A percentile compares a stretch with the other conserved stretches of the same genome.
phyloP scores from a whole-genome alignment of 2,797 vertebrate genomes.

The Eleutherodactylus coqui region DNA sequence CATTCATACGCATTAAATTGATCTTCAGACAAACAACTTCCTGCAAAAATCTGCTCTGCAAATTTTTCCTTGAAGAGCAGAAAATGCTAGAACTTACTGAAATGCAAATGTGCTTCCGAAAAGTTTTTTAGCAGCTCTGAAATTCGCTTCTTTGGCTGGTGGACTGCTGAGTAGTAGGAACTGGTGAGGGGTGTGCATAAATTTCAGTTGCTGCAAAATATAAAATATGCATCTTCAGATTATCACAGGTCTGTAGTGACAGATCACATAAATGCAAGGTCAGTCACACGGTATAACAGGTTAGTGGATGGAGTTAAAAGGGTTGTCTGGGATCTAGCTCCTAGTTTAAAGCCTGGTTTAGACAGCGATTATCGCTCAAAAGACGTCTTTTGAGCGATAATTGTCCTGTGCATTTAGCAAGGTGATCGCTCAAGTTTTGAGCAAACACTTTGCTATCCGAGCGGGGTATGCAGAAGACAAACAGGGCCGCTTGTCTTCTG shows the following conservation, averaged over 20 bases:
- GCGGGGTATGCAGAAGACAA: too few species aligned
- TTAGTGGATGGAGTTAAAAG: neutral
- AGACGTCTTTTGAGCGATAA: too few species aligned
- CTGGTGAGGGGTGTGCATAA: constrained; percentile 92
- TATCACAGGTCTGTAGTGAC: neutral
- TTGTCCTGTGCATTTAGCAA: too few species aligned
- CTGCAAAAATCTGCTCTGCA: too few species aligned
- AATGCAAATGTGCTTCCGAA: constrained; percentile 92
- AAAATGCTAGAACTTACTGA: constrained; percentile 79
- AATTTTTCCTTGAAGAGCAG: neutral
- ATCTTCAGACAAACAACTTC: too few species aligned
- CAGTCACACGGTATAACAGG: neutral
- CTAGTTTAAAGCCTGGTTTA: too few species aligned
- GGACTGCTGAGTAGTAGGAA: constrained; percentile 92
- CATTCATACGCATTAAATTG: too few species aligned
- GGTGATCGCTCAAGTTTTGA: too few species aligned
- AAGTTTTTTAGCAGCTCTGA: constrained; percentile 89
- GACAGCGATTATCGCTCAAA: too few species aligned
- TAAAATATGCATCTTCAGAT: constrained; percentile 57
- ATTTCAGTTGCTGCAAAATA: constrained; percentile 85
- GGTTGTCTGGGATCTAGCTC: neutral
- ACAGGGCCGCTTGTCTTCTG: too few species aligned
- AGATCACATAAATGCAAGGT: neutral
- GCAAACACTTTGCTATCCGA: too few species aligned
- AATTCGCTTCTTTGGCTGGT: constrained; percentile 94